phyloP scores from a whole-genome alignment of 2,797 vertebrate species.

The Botia kubotai region DNA sequence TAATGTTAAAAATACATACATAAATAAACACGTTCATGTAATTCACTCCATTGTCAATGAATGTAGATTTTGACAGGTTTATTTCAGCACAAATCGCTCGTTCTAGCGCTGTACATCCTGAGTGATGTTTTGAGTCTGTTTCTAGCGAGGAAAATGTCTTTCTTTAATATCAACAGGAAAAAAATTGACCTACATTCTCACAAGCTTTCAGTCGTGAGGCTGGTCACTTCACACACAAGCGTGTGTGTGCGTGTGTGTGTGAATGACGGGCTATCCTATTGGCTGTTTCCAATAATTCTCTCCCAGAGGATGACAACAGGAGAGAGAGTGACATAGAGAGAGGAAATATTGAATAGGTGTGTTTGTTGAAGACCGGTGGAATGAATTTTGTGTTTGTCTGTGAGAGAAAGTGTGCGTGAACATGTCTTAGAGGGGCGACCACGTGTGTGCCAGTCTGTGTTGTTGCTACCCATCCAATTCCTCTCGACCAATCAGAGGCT shows the following conservation, averaged over 20 bases:
- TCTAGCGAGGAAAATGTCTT: slow-evolving; percentile 3
- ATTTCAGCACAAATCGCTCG: not conserved
- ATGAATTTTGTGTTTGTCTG: slow-evolving; percentile 20
- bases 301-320: slow-evolving; percentile 61
- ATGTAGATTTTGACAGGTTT: too few relatives aligned
- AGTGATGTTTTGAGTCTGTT: not conserved
- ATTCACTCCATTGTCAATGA: too few relatives aligned
- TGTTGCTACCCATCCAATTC: slow-evolving; percentile 58
- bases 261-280: slow-evolving; percentile 43
- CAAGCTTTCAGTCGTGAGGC: slow-evolving; percentile 5
- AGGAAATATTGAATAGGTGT: slow-evolving; percentile 16
- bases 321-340: slow-evolving; percentile 14
- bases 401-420: slow-evolving; percentile 15
- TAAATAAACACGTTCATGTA: too few relatives aligned
- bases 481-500: slow-evolving; percentile 52
- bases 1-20: too few relatives aligned
- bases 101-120: not conserved
- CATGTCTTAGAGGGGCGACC: slow-evolving; percentile 18
- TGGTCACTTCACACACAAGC: slow-evolving; percentile 11
- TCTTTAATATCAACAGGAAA: not conserved
- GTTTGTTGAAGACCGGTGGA: slow-evolving; percentile 18
- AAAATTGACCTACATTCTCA: slow-evolving; percentile 34
- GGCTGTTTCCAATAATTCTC: slow-evolving; percentile 64
- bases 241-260: slow-evolving; percentile 31
- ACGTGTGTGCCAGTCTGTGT: slow-evolving; percentile 36